Conservation (phyloP, 2,888 invertebrate genomes). For the Agrilus mali region DNA sequence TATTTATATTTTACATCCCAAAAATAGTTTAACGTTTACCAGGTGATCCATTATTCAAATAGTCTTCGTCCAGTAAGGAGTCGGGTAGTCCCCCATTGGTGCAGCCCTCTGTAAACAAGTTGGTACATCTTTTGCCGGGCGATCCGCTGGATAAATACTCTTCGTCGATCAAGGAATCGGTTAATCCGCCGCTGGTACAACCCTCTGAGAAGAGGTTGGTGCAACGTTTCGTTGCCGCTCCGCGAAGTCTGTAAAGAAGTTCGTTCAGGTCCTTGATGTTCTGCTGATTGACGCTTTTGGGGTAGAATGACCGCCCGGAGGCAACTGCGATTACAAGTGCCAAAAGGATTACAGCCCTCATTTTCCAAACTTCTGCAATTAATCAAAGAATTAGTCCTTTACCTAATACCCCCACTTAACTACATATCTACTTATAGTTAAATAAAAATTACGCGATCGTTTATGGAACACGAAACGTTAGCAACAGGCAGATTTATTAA, state of each 20-base stretch:
- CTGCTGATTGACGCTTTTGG: conserved; percentile 1
- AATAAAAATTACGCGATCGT: too few relatives aligned
- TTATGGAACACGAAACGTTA: too few relatives aligned
- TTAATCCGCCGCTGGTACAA: not conserved
- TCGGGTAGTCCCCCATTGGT: conserved; percentile 35
- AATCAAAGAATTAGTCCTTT: too few relatives aligned
- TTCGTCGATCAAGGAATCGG: not conserved
- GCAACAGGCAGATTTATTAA: too few relatives aligned
- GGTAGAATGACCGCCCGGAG: conserved; percentile 1
- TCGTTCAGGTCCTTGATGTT: conserved; percentile 8
- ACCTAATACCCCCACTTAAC: too few relatives aligned
- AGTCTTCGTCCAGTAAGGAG: conserved; percentile 22
- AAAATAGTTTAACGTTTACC: not conserved
- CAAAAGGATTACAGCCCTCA: too few relatives aligned
- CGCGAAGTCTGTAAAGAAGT: conserved; percentile 11
- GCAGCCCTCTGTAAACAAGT: conserved; percentile 41
- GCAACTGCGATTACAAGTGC: not conserved
- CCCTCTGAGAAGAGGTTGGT: not conserved
- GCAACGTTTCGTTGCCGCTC: not conserved
- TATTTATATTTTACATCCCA: too few relatives aligned
- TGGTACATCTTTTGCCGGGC: conserved; percentile 19
- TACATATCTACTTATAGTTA: too few relatives aligned
- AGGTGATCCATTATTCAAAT: not conserved
- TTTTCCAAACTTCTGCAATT: too few relatives aligned
- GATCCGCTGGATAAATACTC: not conserved